Evolutionary conservation across 1,140 invertebrate genomes (phyloP), one percentile per base, ranked within the genome.

Genomic region (Pogonomyrmex barbatus): DNA sequence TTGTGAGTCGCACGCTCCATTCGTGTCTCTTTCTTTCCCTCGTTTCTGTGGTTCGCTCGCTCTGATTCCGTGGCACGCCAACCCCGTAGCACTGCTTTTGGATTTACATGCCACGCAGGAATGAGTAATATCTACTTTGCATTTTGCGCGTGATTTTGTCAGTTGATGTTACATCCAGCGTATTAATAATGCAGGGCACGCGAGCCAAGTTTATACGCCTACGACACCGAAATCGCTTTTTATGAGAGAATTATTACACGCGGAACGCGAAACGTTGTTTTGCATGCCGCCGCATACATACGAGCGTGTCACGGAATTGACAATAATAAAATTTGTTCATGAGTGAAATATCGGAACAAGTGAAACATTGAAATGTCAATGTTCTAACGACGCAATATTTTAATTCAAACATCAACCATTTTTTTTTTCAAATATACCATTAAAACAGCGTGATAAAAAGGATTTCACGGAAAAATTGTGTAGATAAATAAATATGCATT

Each of bases 171-270:
- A 91, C 92, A 88, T 85, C 39, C 67, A 77, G 84, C 91, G 86
- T 92, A 92, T 92, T 92, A 92, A 92, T 92, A 92, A 92, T 92
- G 88, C 91, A 91, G 83, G 75, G 75, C 88, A 85, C 83, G 89
- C 83, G 84, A 79, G 62, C 58, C 79, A 45, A 58, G 79, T 73
- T 82, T 73, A 73, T 73, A 79, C 76, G 45, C 42, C 67, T 82
- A 73, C 42, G 67, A 58, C 54, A 73, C 54, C 67, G 42, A 82
- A 82, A 75, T 83, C 79, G 54, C 68, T 83, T 83, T 83, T 83
- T 83, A 83, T 75, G 70, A 83, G 79, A 75, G 79, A 83, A 83
- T 75, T 83, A 83, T 83, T 83, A 50, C 68, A 75, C 33, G 67
- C 52, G 67, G 67, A 82, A 85, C 67, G 52, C 82, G 78, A 68